phyloP scores from a whole-genome alignment of 1,140 invertebrate genomes.

The Pachypsylla venusta region DNA sequence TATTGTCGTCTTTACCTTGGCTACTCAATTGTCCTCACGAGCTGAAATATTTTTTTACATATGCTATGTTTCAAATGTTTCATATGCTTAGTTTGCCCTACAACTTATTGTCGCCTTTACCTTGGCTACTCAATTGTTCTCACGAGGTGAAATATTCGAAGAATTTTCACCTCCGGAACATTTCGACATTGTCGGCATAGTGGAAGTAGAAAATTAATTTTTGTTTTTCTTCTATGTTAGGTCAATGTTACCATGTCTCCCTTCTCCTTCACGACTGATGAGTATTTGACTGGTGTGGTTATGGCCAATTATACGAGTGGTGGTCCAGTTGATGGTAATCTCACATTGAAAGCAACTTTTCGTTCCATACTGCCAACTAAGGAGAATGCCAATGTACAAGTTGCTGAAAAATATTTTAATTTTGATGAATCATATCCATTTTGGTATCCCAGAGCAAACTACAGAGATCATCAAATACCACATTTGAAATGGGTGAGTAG shows the following conservation, averaged over 20 bases:
- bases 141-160: no score
- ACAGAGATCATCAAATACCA: constrained; percentile 33
- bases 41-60: no score
- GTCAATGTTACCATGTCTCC: constrained; percentile 93
- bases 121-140: no score
- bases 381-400: constrained; percentile 34
- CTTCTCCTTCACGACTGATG: constrained; percentile 76
- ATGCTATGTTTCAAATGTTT: no score
- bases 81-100: no score
- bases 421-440: constrained; percentile 64
- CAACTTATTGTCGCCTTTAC: no score
- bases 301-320: constrained; percentile 90
- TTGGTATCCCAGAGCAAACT: constrained; percentile 40
- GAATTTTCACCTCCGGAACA: no score
- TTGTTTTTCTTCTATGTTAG: constrained; percentile 31
- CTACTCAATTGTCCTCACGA: no score
- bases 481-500: constrained; percentile 50
- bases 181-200: no score
- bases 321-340: constrained; percentile 64
- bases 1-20: no score
- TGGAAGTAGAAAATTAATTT: no score
- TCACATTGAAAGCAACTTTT: constrained; percentile 65
- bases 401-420: constrained; percentile 51
- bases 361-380: constrained; percentile 38
- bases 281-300: constrained; percentile 63